Conservation (phyloP, 2,113 vertebrate species). For the Protobothrops mucrosquamatus region DNA sequence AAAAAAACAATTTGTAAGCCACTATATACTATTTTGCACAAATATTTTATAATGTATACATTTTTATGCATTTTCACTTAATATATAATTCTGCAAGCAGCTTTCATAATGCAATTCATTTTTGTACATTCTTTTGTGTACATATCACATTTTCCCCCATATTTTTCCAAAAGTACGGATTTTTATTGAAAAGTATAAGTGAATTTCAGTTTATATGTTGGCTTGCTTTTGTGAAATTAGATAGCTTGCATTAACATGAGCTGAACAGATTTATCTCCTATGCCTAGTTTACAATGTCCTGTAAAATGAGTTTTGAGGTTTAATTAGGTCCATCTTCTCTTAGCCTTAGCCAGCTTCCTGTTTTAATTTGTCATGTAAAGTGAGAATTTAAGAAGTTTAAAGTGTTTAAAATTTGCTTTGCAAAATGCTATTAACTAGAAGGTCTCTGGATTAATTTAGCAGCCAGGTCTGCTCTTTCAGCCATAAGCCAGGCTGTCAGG, state of each 20-base stretch:
- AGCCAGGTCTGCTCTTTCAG: slow-evolving; percentile 77
- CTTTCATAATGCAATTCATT: neutral
- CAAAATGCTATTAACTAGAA: slow-evolving; percentile 70
- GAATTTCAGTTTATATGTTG: neutral
- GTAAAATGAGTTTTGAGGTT: neutral
- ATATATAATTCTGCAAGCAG: neutral
- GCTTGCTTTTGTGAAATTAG: neutral
- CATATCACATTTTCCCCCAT: neutral
- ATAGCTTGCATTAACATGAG: neutral
- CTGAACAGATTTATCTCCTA: neutral
- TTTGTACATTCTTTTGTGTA: neutral
- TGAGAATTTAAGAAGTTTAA: slow-evolving; percentile 67
- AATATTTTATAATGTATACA: neutral
- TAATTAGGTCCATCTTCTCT: slow-evolving; percentile 10
- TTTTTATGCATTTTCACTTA: neutral
- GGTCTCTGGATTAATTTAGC: slow-evolving; percentile 78
- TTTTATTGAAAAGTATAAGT: neutral
- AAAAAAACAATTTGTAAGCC: neutral
- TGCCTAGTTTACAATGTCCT: neutral
- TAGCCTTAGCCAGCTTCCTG: slow-evolving; percentile 25
- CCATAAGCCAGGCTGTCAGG: slow-evolving; percentile 77
- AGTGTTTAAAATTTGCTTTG: slow-evolving; percentile 68
- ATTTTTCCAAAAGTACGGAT: neutral
- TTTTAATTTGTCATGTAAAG: slow-evolving; percentile 53
- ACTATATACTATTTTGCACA: neutral